Base-by-base conservation (phyloP, 2,888 invertebrate species). In the Ichneumoninae sp. region DNA sequence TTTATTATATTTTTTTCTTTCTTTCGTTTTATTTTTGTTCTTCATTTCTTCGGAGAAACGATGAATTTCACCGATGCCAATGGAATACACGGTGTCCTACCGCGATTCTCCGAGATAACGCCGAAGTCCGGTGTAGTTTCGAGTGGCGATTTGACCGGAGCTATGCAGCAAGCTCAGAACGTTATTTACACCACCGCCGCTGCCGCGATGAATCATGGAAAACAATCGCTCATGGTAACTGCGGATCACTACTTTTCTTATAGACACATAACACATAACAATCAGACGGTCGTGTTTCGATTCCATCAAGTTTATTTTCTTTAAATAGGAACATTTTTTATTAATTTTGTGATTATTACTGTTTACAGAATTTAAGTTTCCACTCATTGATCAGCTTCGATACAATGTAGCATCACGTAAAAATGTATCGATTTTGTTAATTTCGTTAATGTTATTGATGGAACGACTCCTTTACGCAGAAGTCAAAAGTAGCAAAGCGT, bases 81-180 rank as follows among this genome's bases (percentile, higher is more conserved):
- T 68, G 87, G 81, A 81, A 81, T 89, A 57, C 92, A 93, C 76
- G 89, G 90, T 50, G 86, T 90, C 19, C 87, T 93, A 65, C 93
- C 93, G 13, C 93, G 93, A 76, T 93, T 93, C 78, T 92, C 93
- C 3, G 93, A 93, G 50, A 85, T 93, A 83, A 90, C 91, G 19
- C 85, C 91, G 10, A 89, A 91, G 47, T 78, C 91, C 8, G 90
- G 87, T 83, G 81, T 87, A 30, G 86, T 88, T 7, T 83, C 90
- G 22, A 73, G 65, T 36, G 83, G 77, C 75, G 89, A 90, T 84
- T 90, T 89, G 60, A 87, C 89, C 33, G 88, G 75, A 82, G 90
- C 91, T n/a, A 82, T 90, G 81, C 91, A 91, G 57, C 85, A 79
- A 47, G 83, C 87, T 7, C 92, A 91, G 66, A 89, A 85, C 86